Evolutionary conservation across 2,888 invertebrate genomes (phyloP), one percentile per base, ranked within the genome.

Genomic region (Trypoxylon attenuatum): DNA sequence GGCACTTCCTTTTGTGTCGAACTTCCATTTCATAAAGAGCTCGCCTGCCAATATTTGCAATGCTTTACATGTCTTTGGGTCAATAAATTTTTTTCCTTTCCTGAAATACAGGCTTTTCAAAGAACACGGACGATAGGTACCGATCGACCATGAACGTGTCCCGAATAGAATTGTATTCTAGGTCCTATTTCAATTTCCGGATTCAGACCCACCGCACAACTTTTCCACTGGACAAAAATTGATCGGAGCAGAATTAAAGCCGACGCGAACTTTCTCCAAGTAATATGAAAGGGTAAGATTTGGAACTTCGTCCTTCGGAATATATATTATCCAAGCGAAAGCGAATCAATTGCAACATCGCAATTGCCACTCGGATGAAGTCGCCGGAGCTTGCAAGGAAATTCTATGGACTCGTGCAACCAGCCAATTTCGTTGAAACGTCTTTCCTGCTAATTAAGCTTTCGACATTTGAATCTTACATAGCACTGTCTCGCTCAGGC

Each of bases 181-280:
- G n/a, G n/a, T n/a, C n/a, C n/a, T n/a, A n/a, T n/a, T n/a, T n/a
- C n/a, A n/a, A n/a, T n/a, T n/a, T n/a, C n/a, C n/a, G n/a, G n/a
- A n/a, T n/a, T n/a, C n/a, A n/a, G n/a, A n/a, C n/a, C n/a, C n/a
- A 25, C 22, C 22, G 21, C 21, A 52, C 33, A 45, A 38, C 25
- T 45, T 58, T 58, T 23, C 16, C 45, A 45, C 33, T 33, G 1
- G 13, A 13, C 13, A 33, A 33, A 33, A 33, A 33, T 33, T 13
- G 33, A 33, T 33, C 3, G 33, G n/a, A 13, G 13, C 33, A 13
- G 33, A 33, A 33, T 33, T 33, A 33, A 33, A 33, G 33, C 13
- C 33, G 13, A 13, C 33, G 33, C 1, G 33, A 33, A 33, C 10
- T 33, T 33, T 4, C 33, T 10, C 1, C 33, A 33, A 33, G 33